Evolutionary conservation across 2,888 invertebrate species (phyloP), one percentile per base, ranked within the genome.

Genomic region (Reticulitermes lucifugus): DNA sequence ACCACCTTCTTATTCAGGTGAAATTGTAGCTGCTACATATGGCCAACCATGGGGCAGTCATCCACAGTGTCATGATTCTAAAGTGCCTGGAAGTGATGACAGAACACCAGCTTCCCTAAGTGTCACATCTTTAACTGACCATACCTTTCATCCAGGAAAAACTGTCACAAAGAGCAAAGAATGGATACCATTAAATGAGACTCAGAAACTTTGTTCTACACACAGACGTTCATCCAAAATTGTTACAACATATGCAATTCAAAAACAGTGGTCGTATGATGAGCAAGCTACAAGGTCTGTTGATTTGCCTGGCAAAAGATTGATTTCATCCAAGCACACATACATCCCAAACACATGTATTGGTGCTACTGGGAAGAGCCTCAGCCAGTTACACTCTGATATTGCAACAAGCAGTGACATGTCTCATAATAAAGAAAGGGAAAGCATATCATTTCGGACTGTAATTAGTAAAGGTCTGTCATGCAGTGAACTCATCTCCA

Each of bases 1-100:
- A 18, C 46, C 55, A 46, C 83, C 83, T 21, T 75, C 59, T 46
- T 85, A 83, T 65, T 85, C 83, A 43, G 85, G 83, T 43, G 82
- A 85, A 46, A 60, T 85, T 35, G 75, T 83, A 29, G 85, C 83
- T 55, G 29, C 65, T 21, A 35, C 55, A 10, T 81, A 79, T 70
- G 73, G 70, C 29, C 82, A 55, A 25, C 79, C 55, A 29, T 21
- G 29, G 29, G 79, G 29, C 7, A 79, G 79, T 51, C 55, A 79
- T 79, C 25, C 55, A 51, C n/a, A 25, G 25, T 29, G 55, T 55
- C 46, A 79, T n/a, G 79, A 79, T n/a, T 60, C 35, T 22, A 29
- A 25, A 25, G 41, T 35, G 60, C 35, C n/a, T 22, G 35, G 35
- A 35, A 29, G 35, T 35, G 60, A 80, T 22, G 60, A 80, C 14